Base-by-base conservation (phyloP, 2,113 vertebrate genomes). In the Vulpes vulpes region DNA sequence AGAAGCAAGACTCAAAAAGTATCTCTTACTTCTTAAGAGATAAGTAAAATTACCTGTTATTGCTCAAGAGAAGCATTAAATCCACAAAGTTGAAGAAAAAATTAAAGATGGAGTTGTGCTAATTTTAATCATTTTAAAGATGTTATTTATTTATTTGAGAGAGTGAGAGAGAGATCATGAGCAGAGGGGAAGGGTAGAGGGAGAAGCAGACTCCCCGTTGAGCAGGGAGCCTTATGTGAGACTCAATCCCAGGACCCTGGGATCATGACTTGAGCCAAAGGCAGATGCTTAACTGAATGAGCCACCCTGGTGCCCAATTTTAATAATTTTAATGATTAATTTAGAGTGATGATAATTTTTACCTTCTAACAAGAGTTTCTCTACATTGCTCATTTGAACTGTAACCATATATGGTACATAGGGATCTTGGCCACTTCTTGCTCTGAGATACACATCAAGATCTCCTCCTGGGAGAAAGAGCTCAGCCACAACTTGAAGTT, bases 81-180 rank as follows among this genome's bases (percentile, higher is more conserved):
- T 2, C 57, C 57, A 60, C 62, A 65, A 95, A 57, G 19, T 17
- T 51, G 53, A 80, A 55, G 27, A 17, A 32, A 30, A 65, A 90
- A 91, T 8, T 49, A 43, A 94, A 92, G 9, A 17, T 80, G 17
- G 25, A 35, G 7, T 6, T 71, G 4, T 81, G 20, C 0, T 92
- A 15, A 82, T 53, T 92, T 96, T 91, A 91, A 85, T 81, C 43
- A 43, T 43, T 43, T 91, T 81, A 69, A 59, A 59, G 65, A 80
- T 53, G 43, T 43, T 43, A 43, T 43, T 43, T 43, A 43, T 43
- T 43, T 43, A 43, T 43, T 43, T 43, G 43, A 43, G 43, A 43
- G 43, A 43, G 43, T 43, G 43, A 43, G 43, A 43, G 43, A 43
- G 43, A 43, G 43, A 43, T 43, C 43, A 43, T 43, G 43, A 43